Conservation (phyloP, 53 echinoderm and acorn worm species). For the Holothuria scabra region DNA sequence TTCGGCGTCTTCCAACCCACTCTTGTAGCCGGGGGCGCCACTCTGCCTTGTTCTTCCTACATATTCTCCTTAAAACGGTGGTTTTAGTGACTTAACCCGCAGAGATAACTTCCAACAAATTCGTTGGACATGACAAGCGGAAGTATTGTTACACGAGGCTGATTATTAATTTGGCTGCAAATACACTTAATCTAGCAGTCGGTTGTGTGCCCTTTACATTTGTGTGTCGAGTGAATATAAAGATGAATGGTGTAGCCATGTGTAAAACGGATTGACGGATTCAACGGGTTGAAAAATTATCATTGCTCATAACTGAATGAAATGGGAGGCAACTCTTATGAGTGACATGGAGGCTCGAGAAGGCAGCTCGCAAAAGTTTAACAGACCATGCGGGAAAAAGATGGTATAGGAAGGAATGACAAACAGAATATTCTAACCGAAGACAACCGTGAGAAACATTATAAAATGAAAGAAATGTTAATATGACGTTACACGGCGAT, state of each 20-base stretch:
- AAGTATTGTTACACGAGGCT: constrained; percentile 34
- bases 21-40: neutral
- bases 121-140: constrained; percentile 25
- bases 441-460: constrained; percentile 39
- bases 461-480: constrained; percentile 8
- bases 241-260: constrained; percentile 20
- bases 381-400: neutral
- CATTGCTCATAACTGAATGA: no score
- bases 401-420: constrained; percentile 1
- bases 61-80: constrained; percentile 3
- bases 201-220: neutral
- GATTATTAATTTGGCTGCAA: constrained; percentile 42
- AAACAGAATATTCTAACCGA: constrained; percentile 17
- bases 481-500: neutral
- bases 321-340: no score
- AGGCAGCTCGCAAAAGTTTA: neutral
- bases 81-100: constrained; percentile 31
- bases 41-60: neutral
- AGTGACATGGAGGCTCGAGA: no score
- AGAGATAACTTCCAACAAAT: constrained; percentile 18
- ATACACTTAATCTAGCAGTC: neutral
- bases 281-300: no score
- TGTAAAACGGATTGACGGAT: neutral
- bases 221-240: constrained; percentile 22
- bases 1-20: constrained; percentile 13